Conservation (phyloP, 2,797 vertebrate genomes). For the Rhinophrynus dorsalis region DNA sequence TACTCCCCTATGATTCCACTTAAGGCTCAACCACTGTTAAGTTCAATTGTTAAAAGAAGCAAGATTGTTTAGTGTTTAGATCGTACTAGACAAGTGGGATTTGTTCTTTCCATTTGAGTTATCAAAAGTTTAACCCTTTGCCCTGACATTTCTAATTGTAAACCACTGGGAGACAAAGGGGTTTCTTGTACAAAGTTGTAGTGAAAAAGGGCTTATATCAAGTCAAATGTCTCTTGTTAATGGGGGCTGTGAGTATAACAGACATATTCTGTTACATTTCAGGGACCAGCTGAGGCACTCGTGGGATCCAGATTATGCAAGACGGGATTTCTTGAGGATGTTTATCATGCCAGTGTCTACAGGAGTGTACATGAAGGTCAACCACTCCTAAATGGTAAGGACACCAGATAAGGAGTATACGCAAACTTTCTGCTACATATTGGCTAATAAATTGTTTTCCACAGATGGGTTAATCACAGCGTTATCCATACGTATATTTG, state of each 20-base stretch:
- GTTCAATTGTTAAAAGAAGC: slow-evolving; percentile 74
- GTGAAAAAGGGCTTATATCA: slow-evolving; percentile 55
- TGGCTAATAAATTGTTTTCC: too few relatives aligned
- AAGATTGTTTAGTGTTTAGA: slow-evolving; percentile 73
- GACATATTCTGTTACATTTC: slow-evolving; percentile 65
- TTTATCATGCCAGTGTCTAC: slow-evolving; percentile 78
- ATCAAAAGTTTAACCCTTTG: slow-evolving; percentile 95
- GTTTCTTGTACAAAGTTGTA: slow-evolving; percentile 72
- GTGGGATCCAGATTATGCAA: slow-evolving; percentile 82
- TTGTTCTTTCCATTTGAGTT: slow-evolving; percentile 84
- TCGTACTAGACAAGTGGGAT: slow-evolving; percentile 82
- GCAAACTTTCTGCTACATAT: neutral
- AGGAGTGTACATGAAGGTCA: slow-evolving; percentile 82
- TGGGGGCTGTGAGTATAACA: slow-evolving; percentile 55
- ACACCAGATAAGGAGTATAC: neutral
- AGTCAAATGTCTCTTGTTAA: slow-evolving; percentile 62
- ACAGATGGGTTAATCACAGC: too few relatives aligned
- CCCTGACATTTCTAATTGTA: slow-evolving; percentile 83
- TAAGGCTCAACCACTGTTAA: slow-evolving; percentile 68
- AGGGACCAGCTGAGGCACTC: slow-evolving; percentile 83
- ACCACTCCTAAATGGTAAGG: slow-evolving; percentile 87
- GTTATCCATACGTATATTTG: too few relatives aligned
- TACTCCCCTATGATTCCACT: slow-evolving; percentile 52
- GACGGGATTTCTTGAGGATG: slow-evolving; percentile 92
- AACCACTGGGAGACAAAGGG: slow-evolving; percentile 82